phyloP scores from a whole-genome alignment of 37 sponge, comb jelly and placozoan species.

The Eunapius fragilis region DNA sequence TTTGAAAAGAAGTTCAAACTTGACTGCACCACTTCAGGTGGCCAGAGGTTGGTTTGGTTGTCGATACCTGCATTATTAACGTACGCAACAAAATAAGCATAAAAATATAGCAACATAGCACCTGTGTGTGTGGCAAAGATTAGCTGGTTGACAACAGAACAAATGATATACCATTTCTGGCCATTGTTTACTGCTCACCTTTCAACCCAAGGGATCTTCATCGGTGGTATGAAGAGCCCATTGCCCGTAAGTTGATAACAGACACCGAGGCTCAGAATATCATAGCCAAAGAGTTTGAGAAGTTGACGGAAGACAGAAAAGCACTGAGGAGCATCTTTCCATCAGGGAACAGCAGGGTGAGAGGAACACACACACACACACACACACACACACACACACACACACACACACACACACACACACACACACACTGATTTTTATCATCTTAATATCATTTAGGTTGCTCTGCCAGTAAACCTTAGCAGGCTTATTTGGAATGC shows the following conservation, averaged over 20 bases:
- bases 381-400: neutral
- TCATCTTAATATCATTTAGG: constrained; percentile 28
- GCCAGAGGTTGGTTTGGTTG: constrained; percentile 69
- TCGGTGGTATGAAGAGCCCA: constrained; percentile 73
- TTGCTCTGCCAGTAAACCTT: constrained; percentile 93
- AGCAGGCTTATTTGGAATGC: constrained; percentile 96
- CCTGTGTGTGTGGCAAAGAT: neutral
- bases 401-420: constrained; percentile 11
- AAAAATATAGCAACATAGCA: neutral
- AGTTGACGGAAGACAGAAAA: constrained; percentile 87
- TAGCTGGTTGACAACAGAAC: too few species aligned
- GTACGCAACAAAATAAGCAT: too few species aligned
- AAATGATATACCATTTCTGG: neutral
- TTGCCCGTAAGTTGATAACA: constrained; percentile 78
- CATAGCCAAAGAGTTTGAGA: constrained; percentile 84
- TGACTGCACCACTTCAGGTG: constrained; percentile 54
- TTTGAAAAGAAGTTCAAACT: constrained; percentile 90
- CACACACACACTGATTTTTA: neutral
- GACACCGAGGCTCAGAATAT: constrained; percentile 70
- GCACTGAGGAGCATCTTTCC: constrained; percentile 87
- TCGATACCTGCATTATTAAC: too few species aligned
- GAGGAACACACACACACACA: too few species aligned
- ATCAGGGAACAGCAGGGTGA: constrained; percentile 79
- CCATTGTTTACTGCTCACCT: too few species aligned
- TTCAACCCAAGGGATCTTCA: constrained; percentile 77